Conservation (phyloP, 2,888 invertebrate species). For the Apoda limacodes region DNA sequence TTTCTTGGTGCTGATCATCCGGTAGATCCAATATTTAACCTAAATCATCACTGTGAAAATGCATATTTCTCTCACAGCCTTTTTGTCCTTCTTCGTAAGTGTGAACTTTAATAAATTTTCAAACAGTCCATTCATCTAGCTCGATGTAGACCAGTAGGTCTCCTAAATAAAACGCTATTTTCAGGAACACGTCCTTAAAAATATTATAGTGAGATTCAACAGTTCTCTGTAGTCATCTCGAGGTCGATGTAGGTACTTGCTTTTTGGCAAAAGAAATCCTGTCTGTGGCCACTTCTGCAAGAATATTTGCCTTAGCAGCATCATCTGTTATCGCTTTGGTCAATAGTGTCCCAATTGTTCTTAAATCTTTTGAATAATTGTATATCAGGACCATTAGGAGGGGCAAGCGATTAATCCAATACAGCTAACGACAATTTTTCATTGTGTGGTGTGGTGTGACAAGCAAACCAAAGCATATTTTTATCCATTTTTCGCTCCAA, state of each 20-base stretch:
- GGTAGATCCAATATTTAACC: neutral
- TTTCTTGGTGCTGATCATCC: neutral
- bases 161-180: slow-evolving; percentile 8
- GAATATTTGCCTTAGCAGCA: slow-evolving; percentile 2
- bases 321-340: slow-evolving; percentile 3
- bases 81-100: slow-evolving; percentile 9
- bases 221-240: slow-evolving; percentile 11
- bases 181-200: slow-evolving; percentile 10
- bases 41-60: slow-evolving; percentile 4
- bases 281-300: neutral
- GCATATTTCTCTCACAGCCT: slow-evolving; percentile 8
- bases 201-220: slow-evolving; percentile 8
- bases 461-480: slow-evolving; percentile 9
- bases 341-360: no score
- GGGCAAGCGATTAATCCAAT: no score
- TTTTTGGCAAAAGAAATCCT: no score
- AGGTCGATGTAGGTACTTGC: no score
- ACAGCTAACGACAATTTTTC: no score
- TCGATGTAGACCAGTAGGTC: slow-evolving; percentile 12
- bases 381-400: no score
- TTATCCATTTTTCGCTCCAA: slow-evolving; percentile 10
- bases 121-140: slow-evolving; percentile 14
- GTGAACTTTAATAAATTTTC: slow-evolving; percentile 12
- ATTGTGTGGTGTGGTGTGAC: no score
- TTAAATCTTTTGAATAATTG: no score